These are phyloP conservation scores for Glaucomys volans DNA, from an alignment of 2,113 vertebrate species.

Conservation along the genomic window DNA sequence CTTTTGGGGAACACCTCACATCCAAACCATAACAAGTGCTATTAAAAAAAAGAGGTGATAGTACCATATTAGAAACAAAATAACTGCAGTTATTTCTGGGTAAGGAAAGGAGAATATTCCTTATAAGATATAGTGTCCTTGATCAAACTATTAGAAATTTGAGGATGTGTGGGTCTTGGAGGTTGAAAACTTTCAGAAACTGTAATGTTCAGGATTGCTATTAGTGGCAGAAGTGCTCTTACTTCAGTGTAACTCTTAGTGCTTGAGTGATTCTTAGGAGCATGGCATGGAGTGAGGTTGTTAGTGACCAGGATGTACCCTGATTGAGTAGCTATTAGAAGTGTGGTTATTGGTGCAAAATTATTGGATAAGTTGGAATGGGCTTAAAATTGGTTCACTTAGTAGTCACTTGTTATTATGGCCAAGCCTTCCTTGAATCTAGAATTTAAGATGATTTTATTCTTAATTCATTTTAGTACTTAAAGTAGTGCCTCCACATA, in stretches of 20 bases:
- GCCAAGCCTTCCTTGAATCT: not conserved
- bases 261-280: not conserved
- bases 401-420: not conserved
- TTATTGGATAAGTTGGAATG: not conserved
- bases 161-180: not conserved
- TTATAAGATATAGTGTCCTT: not conserved
- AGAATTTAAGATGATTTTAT: not conserved
- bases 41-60: not conserved
- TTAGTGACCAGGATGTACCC: not conserved
- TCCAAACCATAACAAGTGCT: not conserved
- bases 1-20: no score
- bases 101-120: not conserved
- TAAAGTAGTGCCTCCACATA: not conserved
- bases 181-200: not conserved
- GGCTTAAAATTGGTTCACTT: not conserved
- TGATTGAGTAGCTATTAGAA: not conserved
- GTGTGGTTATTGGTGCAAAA: not conserved
- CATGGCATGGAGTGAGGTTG: not conserved
- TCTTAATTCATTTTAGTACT: not conserved
- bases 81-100: not conserved
- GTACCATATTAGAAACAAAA: not conserved
- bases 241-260: not conserved
- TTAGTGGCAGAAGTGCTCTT: not conserved
- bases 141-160: not conserved
- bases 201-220: not conserved